These are phyloP conservation scores for Tragopan temminckii DNA, from an alignment of 2,797 vertebrate genomes.

Conservation along the genomic window DNA sequence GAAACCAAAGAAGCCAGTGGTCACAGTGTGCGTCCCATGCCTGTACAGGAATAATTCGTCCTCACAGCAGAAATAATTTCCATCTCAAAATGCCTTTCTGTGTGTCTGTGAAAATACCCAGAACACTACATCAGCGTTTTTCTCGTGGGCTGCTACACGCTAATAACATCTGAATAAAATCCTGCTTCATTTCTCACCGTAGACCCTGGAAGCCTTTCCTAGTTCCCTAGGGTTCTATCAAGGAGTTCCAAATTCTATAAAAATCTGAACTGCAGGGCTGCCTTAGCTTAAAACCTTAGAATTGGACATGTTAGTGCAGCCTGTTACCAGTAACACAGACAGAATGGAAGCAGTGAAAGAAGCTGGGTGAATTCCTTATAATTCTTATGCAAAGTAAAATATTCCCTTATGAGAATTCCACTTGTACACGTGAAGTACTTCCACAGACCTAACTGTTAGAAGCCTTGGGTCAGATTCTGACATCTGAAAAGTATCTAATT, in stretches of 20 bases:
- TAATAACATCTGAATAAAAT: background rate
- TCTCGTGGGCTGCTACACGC: fast-evolving
- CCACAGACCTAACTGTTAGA: background rate
- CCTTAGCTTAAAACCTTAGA: background rate
- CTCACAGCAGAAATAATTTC: too few species aligned
- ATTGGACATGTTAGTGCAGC: background rate
- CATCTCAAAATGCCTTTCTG: background rate
- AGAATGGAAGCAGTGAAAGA: background rate
- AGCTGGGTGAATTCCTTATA: background rate
- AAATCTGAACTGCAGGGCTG: background rate
- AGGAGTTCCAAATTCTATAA: background rate
- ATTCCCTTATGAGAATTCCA: background rate
- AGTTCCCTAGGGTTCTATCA: background rate
- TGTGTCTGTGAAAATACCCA: background rate
- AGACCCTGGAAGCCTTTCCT: background rate
- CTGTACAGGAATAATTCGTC: too few species aligned
- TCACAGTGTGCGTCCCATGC: too few species aligned
- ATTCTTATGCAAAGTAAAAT: background rate
- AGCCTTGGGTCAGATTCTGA: background rate
- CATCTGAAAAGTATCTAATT: background rate
- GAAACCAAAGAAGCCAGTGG: too few species aligned
- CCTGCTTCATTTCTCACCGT: background rate
- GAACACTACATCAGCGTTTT: background rate
- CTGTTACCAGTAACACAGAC: background rate
- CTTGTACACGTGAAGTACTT: background rate